Percentiles rank a stretch among this genome's conserved stretches.
phyloP scores from a whole-genome alignment of 2,797 vertebrate genomes.

The Allobates femoralis region DNA sequence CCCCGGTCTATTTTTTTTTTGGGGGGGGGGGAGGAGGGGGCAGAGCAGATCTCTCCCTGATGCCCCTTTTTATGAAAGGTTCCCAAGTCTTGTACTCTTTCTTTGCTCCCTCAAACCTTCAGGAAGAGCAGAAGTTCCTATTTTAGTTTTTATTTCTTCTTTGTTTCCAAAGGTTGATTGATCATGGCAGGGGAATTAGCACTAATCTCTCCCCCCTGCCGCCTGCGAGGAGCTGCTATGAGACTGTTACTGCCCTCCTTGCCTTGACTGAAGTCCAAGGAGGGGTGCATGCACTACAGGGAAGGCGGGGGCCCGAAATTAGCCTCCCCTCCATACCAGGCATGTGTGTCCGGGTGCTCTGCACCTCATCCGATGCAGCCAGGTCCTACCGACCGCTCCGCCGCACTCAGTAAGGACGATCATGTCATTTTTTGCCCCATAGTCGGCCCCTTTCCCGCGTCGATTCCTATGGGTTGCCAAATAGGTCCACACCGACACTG shows the following conservation, averaged over 20 bases:
- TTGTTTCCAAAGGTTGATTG: conserved; percentile 33
- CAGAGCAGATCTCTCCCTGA: neutral
- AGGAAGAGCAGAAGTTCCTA: neutral
- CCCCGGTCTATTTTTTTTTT: neutral
- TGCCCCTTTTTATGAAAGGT: conserved; percentile 8
- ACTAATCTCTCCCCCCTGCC: conserved; percentile 28
- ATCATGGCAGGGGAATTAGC: conserved; percentile 9
- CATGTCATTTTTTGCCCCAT: conserved; percentile 30
- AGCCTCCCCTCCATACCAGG: conserved; percentile 16
- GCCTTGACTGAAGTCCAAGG: conserved; percentile 34
- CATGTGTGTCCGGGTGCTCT: conserved; percentile 35
- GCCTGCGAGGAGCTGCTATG: neutral
- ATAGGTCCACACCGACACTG: conserved; percentile 30
- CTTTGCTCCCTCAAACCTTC: conserved; percentile 10
- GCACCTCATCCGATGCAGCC: neutral
- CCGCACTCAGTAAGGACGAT: neutral
- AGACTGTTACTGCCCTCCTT: conserved; percentile 57
- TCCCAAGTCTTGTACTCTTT: conserved; percentile 15
- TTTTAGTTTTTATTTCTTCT: neutral
- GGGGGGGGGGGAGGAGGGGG: too few species aligned
- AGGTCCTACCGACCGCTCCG: conserved; percentile 2
- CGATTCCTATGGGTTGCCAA: conserved; percentile 44
- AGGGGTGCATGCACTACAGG: conserved; percentile 30
- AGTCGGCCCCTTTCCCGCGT: conserved; percentile 6
- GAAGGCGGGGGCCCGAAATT: conserved; percentile 7